These are phyloP conservation scores for Mus spretus DNA, from an alignment of 2,797 vertebrate species.

Conservation along the genomic window DNA sequence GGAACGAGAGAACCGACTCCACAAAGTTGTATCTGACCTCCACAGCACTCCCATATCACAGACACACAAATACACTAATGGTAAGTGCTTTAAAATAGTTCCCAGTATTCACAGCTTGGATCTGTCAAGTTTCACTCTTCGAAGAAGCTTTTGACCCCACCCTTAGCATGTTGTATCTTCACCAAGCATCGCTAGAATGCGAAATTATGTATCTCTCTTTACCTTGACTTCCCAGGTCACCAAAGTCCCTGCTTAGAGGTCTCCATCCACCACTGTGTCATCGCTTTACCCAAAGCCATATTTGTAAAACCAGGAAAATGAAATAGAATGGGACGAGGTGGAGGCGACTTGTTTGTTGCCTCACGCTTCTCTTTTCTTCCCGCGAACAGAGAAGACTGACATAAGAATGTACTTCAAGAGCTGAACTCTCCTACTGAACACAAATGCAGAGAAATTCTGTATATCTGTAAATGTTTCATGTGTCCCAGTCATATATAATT, in stretches of 20 bases:
- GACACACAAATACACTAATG: background rate
- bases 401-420: constrained; percentile 87
- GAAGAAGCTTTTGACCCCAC: background rate
- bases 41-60: background rate
- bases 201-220: constrained; percentile 20
- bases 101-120: background rate
- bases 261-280: background rate
- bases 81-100: background rate
- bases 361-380: constrained; percentile 79
- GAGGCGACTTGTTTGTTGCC: constrained; percentile 56
- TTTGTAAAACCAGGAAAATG: background rate
- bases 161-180: background rate
- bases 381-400: constrained; percentile 86
- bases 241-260: background rate
- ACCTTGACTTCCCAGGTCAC: constrained; percentile 24
- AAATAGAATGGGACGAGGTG: background rate
- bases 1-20: background rate
- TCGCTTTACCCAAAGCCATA: background rate
- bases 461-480: constrained; percentile 93
- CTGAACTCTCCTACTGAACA: constrained; percentile 87
- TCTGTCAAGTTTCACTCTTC: background rate
- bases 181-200: background rate
- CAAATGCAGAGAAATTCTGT: constrained; percentile 88
- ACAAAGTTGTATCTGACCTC: background rate
- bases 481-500: constrained; percentile 91